Percentiles rank a stretch among this genome's conserved stretches.
Conservation (phyloP, 2,113 vertebrate species). For the Phycodurus eques region DNA sequence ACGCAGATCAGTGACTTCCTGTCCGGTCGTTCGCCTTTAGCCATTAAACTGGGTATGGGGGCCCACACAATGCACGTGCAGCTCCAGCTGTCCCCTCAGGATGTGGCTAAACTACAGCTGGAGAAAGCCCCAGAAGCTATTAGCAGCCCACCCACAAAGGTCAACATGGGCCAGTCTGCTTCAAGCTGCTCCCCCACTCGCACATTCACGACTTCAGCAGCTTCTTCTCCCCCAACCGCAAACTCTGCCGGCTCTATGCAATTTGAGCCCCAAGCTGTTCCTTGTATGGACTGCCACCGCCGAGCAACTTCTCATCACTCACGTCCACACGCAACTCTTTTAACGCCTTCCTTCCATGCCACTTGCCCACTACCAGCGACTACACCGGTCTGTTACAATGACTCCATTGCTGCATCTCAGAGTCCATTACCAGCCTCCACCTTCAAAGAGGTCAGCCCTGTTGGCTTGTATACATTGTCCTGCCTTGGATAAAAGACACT, state of each 20-base stretch:
- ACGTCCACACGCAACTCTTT: constrained; percentile 1
- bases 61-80: constrained; percentile 95
- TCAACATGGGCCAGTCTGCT: constrained; percentile 5
- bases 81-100: constrained; percentile 89
- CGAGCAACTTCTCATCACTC: constrained; percentile 9
- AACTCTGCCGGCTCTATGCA: constrained; percentile 2
- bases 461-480: not conserved
- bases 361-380: constrained; percentile 19
- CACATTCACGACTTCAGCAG: constrained; percentile 9
- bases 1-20: constrained; percentile 62
- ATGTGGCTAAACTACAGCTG: constrained; percentile 76
- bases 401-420: constrained; percentile 42
- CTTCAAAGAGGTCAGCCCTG: constrained; percentile 76
- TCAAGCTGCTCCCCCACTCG: constrained; percentile 1
- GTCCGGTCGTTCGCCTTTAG: constrained; percentile 82
- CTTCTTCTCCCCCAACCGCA: not conserved
- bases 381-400: constrained; percentile 40
- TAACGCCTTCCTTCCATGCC: constrained; percentile 4
- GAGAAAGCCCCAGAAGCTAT: constrained; percentile 16
- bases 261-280: not conserved
- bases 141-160: not conserved
- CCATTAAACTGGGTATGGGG: constrained; percentile 85
- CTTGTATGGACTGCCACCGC: constrained; percentile 5
- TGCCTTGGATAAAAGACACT: not conserved
- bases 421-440: constrained; percentile 70